Evolutionary conservation across 2,888 invertebrate genomes (phyloP).

Genomic region (Ochropleura leucogaster): DNA sequence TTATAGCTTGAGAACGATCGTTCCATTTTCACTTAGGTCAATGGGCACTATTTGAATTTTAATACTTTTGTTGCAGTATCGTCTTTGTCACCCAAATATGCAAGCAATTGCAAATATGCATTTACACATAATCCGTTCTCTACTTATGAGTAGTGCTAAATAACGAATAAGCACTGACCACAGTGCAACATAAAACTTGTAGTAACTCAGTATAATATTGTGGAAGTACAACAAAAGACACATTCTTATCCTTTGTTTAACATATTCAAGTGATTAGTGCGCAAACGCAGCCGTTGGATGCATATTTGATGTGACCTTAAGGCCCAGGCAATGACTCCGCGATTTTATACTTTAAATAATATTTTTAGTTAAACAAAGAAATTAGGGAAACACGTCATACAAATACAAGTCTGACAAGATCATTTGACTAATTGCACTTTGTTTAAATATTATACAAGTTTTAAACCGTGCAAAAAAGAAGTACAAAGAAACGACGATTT

Average conservation of each 20-base stretch:
- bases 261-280: constrained; percentile 17
- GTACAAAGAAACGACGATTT: neutral
- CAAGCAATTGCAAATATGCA: neutral
- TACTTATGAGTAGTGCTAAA: neutral
- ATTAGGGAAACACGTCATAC: constrained; percentile 3
- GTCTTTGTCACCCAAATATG: neutral
- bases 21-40: neutral
- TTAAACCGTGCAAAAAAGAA: neutral
- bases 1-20: neutral
- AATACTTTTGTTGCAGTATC: no score
- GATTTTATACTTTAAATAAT: neutral
- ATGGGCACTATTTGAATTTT: neutral
- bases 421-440: neutral
- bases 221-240: neutral
- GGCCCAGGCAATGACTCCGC: constrained; percentile 29
- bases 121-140: neutral
- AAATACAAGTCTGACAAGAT: neutral
- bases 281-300: neutral
- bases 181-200: neutral
- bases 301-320: constrained; percentile 13
- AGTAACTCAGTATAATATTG: neutral
- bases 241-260: neutral
- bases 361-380: neutral
- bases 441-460: neutral
- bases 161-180: no score